Percentiles rank a stretch among this genome's conserved stretches.
These are phyloP conservation scores for Strigops habroptila DNA, from an alignment of 2,113 vertebrate species.

Conservation along the genomic window DNA sequence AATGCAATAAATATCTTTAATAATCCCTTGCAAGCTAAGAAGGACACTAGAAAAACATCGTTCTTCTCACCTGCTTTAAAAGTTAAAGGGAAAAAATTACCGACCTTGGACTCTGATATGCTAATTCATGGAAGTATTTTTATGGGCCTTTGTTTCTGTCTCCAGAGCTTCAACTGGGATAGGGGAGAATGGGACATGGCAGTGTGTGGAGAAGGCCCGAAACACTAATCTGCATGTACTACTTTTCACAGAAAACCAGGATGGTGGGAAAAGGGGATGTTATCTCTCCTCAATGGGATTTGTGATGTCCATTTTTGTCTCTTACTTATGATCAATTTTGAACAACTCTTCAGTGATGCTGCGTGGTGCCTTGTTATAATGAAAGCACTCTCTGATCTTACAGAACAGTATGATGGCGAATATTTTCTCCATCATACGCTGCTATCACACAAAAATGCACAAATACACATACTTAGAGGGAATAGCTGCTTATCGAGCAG, in stretches of 20 bases:
- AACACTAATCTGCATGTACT: neutral
- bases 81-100: neutral
- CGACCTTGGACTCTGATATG: neutral
- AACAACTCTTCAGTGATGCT: neutral
- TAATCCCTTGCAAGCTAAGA: neutral
- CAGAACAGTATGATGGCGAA: neutral
- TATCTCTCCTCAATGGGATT: neutral
- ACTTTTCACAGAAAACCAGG: neutral
- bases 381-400: neutral
- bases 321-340: neutral
- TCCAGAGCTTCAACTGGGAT: neutral
- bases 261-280: neutral
- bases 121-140: neutral
- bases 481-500: neutral
- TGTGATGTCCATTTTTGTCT: neutral
- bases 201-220: neutral
- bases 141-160: neutral
- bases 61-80: conserved; percentile 1
- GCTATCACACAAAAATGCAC: neutral
- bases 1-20: neutral
- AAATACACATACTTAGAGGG: neutral
- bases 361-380: neutral
- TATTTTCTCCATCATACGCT: neutral
- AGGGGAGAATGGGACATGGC: neutral
- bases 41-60: neutral